Evolutionary conservation across 1,140 invertebrate genomes (phyloP), one percentile per base, ranked within the genome.

Genomic region (Eurosta solidaginis): DNA sequence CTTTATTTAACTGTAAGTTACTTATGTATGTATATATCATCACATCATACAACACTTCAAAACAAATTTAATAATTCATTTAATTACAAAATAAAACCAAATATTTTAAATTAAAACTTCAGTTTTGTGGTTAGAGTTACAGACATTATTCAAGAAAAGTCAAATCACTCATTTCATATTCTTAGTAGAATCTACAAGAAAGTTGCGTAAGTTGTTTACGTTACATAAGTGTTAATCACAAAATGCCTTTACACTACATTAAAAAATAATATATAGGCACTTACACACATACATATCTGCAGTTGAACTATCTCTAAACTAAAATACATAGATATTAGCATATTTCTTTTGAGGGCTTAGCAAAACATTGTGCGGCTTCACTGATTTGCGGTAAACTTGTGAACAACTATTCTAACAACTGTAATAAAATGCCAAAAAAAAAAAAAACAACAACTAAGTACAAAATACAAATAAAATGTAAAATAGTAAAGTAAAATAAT

Each of bases 181-280:
- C 10, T 1, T 36, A 14, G 17, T 20, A 40, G 3, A 40, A 68
- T 68, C 25, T n/a, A n/a, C 33, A 40, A 29, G 59, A 33, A 68
- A 20, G 59, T 68, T 68, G 59, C 59, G 59, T 29, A 68, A 68
- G 52, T 59, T 59, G 33, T n/a, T n/a, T 59, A 22, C 52, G 25
- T 59, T 59, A 33, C 33, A n/a, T n/a, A 68, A 40, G 59, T 68
- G 59, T 68, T 68, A 68, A 68, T 33, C 59, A 68, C 59, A 68
- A 68, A 68, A 68, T 68, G 59, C 59, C 33, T 68, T 68, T 68
- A 68, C 59, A 68, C 59, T 68, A 68, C 59, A 68, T 68, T 68
- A 68, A 68, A 40, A 68, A 68, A 52, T 20, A 52, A 52, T 52
- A 52, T 0, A 14, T 12, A 1, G 1, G 9, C 22, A 52, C 7